Evolutionary conservation across 2,797 vertebrate species (phyloP).

Genomic region (Pygocentrus nattereri): DNA sequence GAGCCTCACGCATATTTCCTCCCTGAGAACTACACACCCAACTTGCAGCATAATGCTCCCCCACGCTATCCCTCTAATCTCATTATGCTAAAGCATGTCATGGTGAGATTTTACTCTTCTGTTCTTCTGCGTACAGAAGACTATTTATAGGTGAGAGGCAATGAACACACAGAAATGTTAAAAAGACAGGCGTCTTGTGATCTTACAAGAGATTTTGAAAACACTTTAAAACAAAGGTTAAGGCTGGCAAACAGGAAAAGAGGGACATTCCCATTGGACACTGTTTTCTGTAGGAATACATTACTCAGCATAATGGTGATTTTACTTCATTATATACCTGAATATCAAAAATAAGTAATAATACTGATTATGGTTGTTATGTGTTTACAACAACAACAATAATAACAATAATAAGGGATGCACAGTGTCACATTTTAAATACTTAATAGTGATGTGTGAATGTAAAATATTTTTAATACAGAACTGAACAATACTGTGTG

Average conservation of each 20-base stretch:
- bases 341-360: no score
- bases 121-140: not conserved
- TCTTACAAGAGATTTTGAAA: not conserved
- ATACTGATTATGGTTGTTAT: no score
- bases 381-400: no score
- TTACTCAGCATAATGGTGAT: not conserved
- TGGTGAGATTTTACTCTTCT: not conserved
- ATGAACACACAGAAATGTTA: not conserved
- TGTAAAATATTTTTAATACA: no score
- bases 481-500: no score
- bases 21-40: not conserved
- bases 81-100: not conserved
- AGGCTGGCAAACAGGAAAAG: not conserved
- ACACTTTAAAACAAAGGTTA: not conserved
- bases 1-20: not conserved
- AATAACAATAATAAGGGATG: no score
- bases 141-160: not conserved
- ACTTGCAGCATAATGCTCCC: not conserved
- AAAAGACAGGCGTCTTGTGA: no score
- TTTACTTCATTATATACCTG: not conserved
- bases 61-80: not conserved
- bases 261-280: not conserved
- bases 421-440: no score
- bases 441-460: no score
- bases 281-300: not conserved